These are phyloP conservation scores for Metopolophium dirhodum DNA, from an alignment of 1,140 invertebrate genomes.

Conservation along the genomic window DNA sequence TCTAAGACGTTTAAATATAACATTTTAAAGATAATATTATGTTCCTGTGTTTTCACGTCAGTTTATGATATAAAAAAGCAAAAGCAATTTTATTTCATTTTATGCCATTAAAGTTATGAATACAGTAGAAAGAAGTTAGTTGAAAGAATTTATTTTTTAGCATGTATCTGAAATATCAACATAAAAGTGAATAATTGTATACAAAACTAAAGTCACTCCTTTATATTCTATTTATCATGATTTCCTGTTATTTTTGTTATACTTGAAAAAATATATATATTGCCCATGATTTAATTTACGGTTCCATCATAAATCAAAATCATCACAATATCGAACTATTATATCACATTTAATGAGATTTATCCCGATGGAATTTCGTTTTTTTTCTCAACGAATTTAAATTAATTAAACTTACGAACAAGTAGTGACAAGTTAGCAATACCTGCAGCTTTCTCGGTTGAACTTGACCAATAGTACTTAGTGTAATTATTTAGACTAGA, in stretches of 20 bases:
- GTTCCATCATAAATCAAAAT: not conserved
- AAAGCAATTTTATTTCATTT: not conserved
- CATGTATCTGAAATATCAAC: not conserved
- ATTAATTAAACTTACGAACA: not conserved
- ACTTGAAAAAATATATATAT: not conserved
- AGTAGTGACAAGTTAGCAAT: not conserved
- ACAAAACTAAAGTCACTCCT: not conserved
- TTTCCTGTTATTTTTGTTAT: not conserved
- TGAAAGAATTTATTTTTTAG: not conserved
- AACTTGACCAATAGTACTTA: not conserved
- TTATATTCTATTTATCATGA: not conserved
- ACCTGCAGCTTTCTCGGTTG: not conserved
- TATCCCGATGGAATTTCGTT: not conserved
- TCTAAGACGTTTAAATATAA: too few relatives aligned
- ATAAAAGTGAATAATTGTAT: slow-evolving; percentile 9
- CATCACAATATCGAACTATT: not conserved
- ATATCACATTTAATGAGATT: not conserved
- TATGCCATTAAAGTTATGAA: not conserved
- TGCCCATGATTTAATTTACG: not conserved
- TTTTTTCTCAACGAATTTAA: not conserved
- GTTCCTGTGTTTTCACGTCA: too few relatives aligned
- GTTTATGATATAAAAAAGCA: too few relatives aligned
- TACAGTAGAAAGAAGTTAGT: not conserved
- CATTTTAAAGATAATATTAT: too few relatives aligned
- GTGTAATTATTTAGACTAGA: not conserved